Conservation (phyloP, 2,113 vertebrate genomes). For the Etia nguti region DNA sequence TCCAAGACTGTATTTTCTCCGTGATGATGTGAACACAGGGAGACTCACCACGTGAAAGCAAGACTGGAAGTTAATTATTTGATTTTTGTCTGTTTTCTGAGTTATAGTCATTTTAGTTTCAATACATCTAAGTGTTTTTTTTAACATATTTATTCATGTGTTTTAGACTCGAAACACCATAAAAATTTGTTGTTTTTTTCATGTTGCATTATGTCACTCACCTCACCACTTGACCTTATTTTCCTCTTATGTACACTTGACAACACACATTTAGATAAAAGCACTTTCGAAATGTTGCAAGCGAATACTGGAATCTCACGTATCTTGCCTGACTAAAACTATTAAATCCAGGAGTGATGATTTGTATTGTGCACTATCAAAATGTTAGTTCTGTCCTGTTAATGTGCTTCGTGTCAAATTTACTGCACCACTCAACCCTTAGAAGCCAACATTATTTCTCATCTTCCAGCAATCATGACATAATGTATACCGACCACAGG, state of each 20-base stretch:
- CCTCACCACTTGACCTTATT: not conserved
- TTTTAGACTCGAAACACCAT: not conserved
- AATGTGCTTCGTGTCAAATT: not conserved
- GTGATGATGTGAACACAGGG: not conserved
- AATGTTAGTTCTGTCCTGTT: not conserved
- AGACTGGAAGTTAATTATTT: not conserved
- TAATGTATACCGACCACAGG: not conserved
- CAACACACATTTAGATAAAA: not conserved
- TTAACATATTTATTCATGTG: not conserved
- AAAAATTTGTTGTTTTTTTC: fast-evolving
- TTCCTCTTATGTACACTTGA: not conserved
- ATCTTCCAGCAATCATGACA: not conserved
- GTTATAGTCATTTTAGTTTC: not conserved
- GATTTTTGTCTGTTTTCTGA: not conserved
- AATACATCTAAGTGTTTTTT: not conserved
- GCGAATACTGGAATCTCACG: not conserved
- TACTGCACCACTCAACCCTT: not conserved
- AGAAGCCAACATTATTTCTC: not conserved
- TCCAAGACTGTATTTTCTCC: not conserved
- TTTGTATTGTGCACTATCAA: not conserved
- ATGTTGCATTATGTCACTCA: not conserved
- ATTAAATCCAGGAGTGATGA: not conserved
- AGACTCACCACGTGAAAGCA: not conserved
- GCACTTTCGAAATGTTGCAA: not conserved
- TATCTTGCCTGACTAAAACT: not conserved